Percentiles rank a stretch among this genome's conserved stretches.
These are phyloP conservation scores for Clinocottus analis DNA, from an alignment of 2,113 vertebrate genomes.

Conservation along the genomic window DNA sequence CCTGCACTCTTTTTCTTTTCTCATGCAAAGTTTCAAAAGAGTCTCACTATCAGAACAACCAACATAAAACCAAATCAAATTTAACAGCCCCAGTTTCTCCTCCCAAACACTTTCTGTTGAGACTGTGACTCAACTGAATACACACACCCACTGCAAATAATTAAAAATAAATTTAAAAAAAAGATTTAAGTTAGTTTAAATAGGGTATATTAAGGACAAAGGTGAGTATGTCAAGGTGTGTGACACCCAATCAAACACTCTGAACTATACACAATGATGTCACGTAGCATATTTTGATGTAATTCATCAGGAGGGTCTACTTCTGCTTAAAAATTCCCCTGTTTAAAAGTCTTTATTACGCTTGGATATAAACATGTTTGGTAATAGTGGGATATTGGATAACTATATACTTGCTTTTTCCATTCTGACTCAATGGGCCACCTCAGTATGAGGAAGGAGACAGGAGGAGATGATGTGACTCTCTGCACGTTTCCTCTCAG, in stretches of 20 bases:
- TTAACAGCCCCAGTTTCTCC: slow-evolving; percentile 16
- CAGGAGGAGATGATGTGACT: slow-evolving; percentile 22
- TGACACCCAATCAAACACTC: background rate
- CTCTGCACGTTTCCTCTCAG: slow-evolving; percentile 41
- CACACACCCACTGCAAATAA: background rate
- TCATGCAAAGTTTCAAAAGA: background rate
- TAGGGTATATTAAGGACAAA: background rate
- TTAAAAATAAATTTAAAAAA: background rate
- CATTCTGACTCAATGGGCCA: slow-evolving; percentile 27
- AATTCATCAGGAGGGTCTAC: background rate
- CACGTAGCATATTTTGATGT: background rate
- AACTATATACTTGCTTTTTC: no score
- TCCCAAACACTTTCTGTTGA: background rate
- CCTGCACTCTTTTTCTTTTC: background rate
- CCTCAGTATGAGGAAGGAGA: slow-evolving; percentile 10
- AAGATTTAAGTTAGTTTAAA: background rate
- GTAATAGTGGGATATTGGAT: background rate
- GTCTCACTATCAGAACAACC: slow-evolving; percentile 22
- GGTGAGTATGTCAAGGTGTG: no score
- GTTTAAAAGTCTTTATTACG: background rate
- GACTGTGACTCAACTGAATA: background rate
- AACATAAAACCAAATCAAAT: background rate
- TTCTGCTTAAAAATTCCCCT: background rate
- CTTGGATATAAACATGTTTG: background rate
- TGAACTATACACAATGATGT: background rate